phyloP scores from a whole-genome alignment of 2,888 invertebrate species.

The Arge pagana region DNA sequence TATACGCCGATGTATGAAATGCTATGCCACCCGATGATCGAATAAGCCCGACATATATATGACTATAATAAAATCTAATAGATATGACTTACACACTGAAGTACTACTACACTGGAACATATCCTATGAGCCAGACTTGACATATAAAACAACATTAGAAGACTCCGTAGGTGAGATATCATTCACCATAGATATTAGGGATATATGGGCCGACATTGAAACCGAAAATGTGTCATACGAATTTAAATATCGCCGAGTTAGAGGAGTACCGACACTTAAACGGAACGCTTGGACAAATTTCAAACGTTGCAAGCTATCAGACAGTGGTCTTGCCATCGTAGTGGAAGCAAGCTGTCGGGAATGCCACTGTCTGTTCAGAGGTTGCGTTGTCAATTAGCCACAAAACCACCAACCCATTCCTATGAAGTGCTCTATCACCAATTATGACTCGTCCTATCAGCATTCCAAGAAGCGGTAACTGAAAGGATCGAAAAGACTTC shows the following conservation, averaged over 20 bases:
- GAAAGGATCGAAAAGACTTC: not conserved
- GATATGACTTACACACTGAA: not conserved
- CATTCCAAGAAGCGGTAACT: slow-evolving; percentile 1
- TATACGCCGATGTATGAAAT: too few species aligned
- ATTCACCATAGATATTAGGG: slow-evolving; percentile 1
- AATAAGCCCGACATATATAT: too few species aligned
- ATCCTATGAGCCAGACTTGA: too few species aligned
- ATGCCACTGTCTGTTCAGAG: not conserved
- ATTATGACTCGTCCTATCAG: not conserved
- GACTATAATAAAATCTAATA: slow-evolving; percentile 2
- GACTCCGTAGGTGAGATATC: not conserved
- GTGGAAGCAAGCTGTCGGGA: not conserved
- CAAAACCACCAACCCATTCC: not conserved
- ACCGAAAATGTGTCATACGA: not conserved
- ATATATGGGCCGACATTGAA: slow-evolving; percentile 1
- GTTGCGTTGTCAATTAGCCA: not conserved
- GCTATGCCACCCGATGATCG: too few species aligned
- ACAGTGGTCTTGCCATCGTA: slow-evolving; percentile 1
- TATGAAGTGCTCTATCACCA: not conserved
- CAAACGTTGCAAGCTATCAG: not conserved
- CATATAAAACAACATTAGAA: too few species aligned
- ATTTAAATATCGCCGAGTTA: not conserved
- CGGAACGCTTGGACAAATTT: slow-evolving; percentile 4
- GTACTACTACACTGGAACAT: not conserved
- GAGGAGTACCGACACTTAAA: not conserved